Evolutionary conservation across 2,797 vertebrate genomes (phyloP), one percentile per base, ranked within the genome.

Genomic region (Rousettus madagascariensis): DNA sequence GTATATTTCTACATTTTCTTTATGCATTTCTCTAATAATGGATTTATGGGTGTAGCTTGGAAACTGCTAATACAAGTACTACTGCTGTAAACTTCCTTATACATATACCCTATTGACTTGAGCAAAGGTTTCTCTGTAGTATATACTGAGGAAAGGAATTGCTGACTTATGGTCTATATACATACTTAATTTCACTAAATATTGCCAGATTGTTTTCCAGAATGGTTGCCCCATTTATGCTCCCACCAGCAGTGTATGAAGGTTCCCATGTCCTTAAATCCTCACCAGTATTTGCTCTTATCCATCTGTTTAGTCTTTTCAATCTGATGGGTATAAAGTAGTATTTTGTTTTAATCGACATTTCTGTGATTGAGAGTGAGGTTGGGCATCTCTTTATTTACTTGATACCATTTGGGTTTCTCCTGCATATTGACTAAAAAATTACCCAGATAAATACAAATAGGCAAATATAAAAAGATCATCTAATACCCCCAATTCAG

Each of bases 341-440:
- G 15, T 79, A 55, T 91, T 77, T 95, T 86, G 22, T 84, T 90
- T 93, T 91, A 78, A 77, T 83, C 90, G 90, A 53, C 16, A 59
- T 93, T 72, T 90, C 69, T 74, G 55, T 91, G 71, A 77, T 83
- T 78, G 55, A 83, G 13, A 79, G 13, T 59, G 24, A 63, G 2
- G 13, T 88, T 91, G 13, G 17, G 19, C 20, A 46, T 79, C 83
- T 92, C 19, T 89, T 59, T 66, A 30, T 79, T 90, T 92, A 33
- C 43, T 53, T 85, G 57, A 79, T 69, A 57, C 26, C 8, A 30
- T 92, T 90, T 92, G 33, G 15, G 8, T 90, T 78, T 95, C 55
- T 30, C 36, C 2, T 90, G 28, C 24, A 3, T 86, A 20, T 30
- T 93, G 59, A 95, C 51, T 82, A 13, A 89, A 80, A 80, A 57